phyloP scores from a whole-genome alignment of 2,888 invertebrate species.

The Hypomecis atomaria region DNA sequence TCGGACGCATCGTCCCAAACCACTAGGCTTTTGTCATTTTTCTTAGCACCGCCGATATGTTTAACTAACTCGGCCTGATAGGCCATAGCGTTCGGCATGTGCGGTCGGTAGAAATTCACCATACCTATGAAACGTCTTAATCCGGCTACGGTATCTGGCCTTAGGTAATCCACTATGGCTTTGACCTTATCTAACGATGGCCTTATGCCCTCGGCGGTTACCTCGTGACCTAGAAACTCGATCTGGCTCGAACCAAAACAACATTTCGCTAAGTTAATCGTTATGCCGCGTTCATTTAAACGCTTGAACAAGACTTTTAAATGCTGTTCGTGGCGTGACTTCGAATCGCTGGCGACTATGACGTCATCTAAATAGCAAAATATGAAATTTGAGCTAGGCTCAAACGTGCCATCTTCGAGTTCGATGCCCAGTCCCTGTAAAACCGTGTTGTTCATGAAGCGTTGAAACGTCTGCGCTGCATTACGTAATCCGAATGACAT shows the following conservation, averaged over 20 bases:
- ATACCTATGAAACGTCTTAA: background rate
- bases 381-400: background rate
- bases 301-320: constrained; percentile 1
- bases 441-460: constrained; percentile 6
- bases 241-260: background rate
- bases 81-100: background rate
- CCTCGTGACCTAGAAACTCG: background rate
- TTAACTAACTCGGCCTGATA: background rate
- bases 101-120: constrained; percentile 1
- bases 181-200: background rate
- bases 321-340: background rate
- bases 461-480: constrained; percentile 1
- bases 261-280: background rate
- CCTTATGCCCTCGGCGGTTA: background rate
- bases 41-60: background rate
- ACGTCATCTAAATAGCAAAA: background rate
- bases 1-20: background rate
- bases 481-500: constrained; percentile 1
- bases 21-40: background rate
- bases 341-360: background rate
- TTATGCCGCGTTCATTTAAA: background rate
- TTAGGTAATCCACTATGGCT: background rate
- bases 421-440: background rate
- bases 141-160: background rate
- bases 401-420: background rate